Percentiles rank a stretch among this genome's conserved stretches.
Conservation (phyloP, 2,888 invertebrate genomes). For the Chrysolina americana region DNA sequence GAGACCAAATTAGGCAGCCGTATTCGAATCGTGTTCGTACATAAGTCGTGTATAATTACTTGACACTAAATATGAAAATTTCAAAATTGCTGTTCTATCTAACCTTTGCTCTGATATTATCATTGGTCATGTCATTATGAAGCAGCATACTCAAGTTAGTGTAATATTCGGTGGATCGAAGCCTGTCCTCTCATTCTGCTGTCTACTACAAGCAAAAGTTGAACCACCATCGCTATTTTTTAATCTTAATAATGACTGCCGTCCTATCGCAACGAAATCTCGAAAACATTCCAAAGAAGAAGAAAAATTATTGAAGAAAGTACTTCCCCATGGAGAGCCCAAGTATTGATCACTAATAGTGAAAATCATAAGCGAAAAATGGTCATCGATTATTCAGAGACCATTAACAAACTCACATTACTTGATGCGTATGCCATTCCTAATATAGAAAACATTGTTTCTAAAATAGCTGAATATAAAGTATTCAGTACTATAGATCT, state of each 20-base stretch:
- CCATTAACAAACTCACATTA: slow-evolving; percentile 51
- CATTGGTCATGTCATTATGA: neutral
- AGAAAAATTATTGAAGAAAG: slow-evolving; percentile 6
- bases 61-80: no score
- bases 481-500: no score
- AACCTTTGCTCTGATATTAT: neutral
- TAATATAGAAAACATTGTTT: slow-evolving; percentile 33
- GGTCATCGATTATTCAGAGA: slow-evolving; percentile 54
- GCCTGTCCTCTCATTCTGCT: neutral
- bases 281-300: slow-evolving; percentile 16
- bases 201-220: neutral
- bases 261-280: slow-evolving; percentile 29
- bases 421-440: slow-evolving; percentile 52
- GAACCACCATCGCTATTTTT: no score
- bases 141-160: neutral
- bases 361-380: slow-evolving; percentile 47
- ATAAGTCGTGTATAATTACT: no score
- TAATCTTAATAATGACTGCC: neutral
- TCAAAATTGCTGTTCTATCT: no score
- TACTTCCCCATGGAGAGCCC: slow-evolving; percentile 24
- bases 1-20: no score
- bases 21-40: no score
- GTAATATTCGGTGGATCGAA: neutral
- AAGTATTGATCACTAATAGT: slow-evolving; percentile 48
- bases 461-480: no score